These are phyloP conservation scores for Ametastegia equiseti DNA, from an alignment of 2,888 invertebrate species.

Conservation along the genomic window DNA sequence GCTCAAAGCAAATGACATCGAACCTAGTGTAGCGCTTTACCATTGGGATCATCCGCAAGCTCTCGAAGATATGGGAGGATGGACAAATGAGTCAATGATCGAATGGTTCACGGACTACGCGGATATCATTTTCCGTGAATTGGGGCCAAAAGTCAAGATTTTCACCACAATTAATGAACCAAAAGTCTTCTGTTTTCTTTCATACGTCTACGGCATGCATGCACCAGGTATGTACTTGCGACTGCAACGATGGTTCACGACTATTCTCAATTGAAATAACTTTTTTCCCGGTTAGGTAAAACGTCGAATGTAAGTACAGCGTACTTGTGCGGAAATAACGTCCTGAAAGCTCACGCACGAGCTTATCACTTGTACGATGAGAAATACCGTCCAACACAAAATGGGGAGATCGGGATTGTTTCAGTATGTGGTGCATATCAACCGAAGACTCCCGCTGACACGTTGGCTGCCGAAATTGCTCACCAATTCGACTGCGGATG, in stretches of 20 bases:
- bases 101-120: slow-evolving; percentile 83
- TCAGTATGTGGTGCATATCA: slow-evolving; percentile 53
- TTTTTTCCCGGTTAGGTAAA: background rate
- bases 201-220: slow-evolving; percentile 76
- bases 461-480: slow-evolving; percentile 49
- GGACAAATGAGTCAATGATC: slow-evolving; percentile 82
- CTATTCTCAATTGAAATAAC: background rate
- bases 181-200: slow-evolving; percentile 78
- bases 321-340: slow-evolving; percentile 85
- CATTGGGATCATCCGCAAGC: slow-evolving; percentile 80
- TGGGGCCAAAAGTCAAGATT: slow-evolving; percentile 80
- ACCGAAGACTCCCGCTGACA: slow-evolving; percentile 55
- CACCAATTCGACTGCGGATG: slow-evolving; percentile 76
- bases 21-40: slow-evolving; percentile 80
- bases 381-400: slow-evolving; percentile 78
- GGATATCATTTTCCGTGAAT: slow-evolving; percentile 79
- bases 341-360: slow-evolving; percentile 85
- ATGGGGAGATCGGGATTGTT: slow-evolving; percentile 75
- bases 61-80: slow-evolving; percentile 83
- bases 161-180: slow-evolving; percentile 90
- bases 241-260: background rate
- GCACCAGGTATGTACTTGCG: slow-evolving; percentile 30
- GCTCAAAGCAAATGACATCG: slow-evolving; percentile 79
- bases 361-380: slow-evolving; percentile 82
- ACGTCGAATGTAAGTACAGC: slow-evolving; percentile 69